Evolutionary conservation across 2,888 invertebrate species (phyloP), one percentile per base, ranked within the genome.

Genomic region (Andrena dorsata): DNA sequence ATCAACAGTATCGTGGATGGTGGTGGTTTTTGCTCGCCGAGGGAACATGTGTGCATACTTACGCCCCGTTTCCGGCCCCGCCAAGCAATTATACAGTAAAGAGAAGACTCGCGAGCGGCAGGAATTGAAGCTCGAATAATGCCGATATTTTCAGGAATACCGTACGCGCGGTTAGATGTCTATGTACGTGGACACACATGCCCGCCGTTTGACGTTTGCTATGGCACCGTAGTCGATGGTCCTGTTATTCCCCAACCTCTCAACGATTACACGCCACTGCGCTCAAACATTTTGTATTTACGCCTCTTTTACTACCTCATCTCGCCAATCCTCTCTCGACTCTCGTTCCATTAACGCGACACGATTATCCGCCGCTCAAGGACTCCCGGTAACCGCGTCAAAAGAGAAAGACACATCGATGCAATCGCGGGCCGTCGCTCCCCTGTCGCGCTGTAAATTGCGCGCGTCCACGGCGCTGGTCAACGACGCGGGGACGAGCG

Each of bases 321-420:
- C 47, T 23, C 60, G 32, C 23, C n/a, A 30, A 61, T 53, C 10
- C 56, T 58, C 51, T 23, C 30, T 13, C 2, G 13, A 51, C 41
- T 63, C 41, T 56, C 7, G 41, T 64, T 47, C 74, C 74, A 73
- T 73, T 63, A 64, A n/a, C 41, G n/a, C n/a, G 26, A 60, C 51
- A 35, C 41, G 47, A 32, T 26, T 56, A 53, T 23, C 30, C 68
- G 20, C 20, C 16, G 8, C 56, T 69, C 56, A 56, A 56, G 56
- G 56, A 58, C 66, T 51, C 66, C 26, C 30, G 30, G 30, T 4
- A 13, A 30, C 56, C 26, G 26, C 16, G 3, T 56, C 56, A 56
- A 8, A 35, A 26, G 56, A 69, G 69, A 63, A 63, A 63, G 63
- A 63, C 56, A 26, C 56, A 56, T 72, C 63, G 30, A 32, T 35